Conservation (phyloP, 2,113 vertebrate species). For the Rattus norvegicus region DNA sequence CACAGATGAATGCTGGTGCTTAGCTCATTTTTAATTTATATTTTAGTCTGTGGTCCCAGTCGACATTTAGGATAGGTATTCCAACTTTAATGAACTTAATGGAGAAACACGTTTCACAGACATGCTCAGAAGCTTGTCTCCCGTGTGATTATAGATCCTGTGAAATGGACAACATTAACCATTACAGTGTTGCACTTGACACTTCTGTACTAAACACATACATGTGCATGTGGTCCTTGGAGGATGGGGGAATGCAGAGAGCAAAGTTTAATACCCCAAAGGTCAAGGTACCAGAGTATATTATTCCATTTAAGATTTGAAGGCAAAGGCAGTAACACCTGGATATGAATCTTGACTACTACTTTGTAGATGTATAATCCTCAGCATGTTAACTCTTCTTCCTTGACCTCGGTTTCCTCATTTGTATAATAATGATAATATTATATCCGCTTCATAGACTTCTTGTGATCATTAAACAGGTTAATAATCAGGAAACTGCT, state of each 20-base stretch:
- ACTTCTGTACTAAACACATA: not conserved
- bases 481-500: constrained; percentile 21
- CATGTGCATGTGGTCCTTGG: constrained; percentile 20
- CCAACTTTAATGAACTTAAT: not conserved
- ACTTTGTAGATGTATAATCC: not conserved
- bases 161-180: not conserved
- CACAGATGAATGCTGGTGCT: not conserved
- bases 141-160: not conserved
- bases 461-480: constrained; percentile 30
- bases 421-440: constrained; percentile 5
- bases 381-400: not conserved
- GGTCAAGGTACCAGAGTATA: constrained; percentile 15
- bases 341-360: not conserved
- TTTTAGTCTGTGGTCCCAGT: not conserved
- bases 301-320: constrained; percentile 41
- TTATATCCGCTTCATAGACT: not conserved
- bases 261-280: constrained; percentile 21
- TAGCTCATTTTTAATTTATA: not conserved
- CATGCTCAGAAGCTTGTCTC: not conserved
- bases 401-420: not conserved
- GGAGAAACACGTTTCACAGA: not conserved
- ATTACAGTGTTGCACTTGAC: not conserved
- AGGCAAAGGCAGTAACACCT: not conserved
- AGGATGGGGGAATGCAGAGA: constrained; percentile 25
- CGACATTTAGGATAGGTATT: not conserved